Evolutionary conservation across 2,113 vertebrate species (phyloP).

Genomic region (Lonchura striata): DNA sequence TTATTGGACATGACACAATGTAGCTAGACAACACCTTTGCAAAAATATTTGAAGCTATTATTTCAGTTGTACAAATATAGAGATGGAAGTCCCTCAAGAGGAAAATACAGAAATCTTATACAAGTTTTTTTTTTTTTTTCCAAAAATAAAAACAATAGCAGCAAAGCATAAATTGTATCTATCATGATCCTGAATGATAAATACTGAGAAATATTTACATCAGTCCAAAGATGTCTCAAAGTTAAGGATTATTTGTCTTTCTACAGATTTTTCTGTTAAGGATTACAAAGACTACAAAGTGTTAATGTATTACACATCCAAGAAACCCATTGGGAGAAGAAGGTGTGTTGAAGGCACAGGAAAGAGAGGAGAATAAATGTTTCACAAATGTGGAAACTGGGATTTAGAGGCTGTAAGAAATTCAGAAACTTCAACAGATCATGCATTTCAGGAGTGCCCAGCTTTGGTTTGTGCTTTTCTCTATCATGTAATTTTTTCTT

Average conservation of each 20-base stretch:
- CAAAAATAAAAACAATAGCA: not conserved
- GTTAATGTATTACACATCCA: not conserved
- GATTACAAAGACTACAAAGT: not conserved
- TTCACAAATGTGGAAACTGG: not conserved
- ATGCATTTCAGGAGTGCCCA: not conserved
- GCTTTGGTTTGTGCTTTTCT: not conserved
- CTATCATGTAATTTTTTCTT: not conserved
- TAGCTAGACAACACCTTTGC: not conserved
- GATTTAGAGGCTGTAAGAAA: not conserved
- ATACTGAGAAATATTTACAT: not conserved
- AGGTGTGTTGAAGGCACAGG: not conserved
- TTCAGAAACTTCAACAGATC: not conserved
- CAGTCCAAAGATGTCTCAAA: not conserved
- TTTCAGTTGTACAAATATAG: slow-evolving; percentile 36
- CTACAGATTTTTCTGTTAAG: not conserved
- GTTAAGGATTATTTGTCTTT: not conserved
- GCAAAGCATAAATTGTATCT: not conserved
- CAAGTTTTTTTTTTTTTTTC: not conserved
- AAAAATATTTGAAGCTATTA: slow-evolving; percentile 38
- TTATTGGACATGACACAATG: slow-evolving; percentile 16
- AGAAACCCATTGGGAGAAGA: not conserved
- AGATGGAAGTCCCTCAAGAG: not conserved
- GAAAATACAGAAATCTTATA: slow-evolving; percentile 24
- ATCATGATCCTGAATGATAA: not conserved
- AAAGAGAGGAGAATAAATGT: not conserved